Evolutionary conservation across 2,113 vertebrate species (phyloP), one percentile per base, ranked within the genome.

Genomic region (Stegastes partitus): DNA sequence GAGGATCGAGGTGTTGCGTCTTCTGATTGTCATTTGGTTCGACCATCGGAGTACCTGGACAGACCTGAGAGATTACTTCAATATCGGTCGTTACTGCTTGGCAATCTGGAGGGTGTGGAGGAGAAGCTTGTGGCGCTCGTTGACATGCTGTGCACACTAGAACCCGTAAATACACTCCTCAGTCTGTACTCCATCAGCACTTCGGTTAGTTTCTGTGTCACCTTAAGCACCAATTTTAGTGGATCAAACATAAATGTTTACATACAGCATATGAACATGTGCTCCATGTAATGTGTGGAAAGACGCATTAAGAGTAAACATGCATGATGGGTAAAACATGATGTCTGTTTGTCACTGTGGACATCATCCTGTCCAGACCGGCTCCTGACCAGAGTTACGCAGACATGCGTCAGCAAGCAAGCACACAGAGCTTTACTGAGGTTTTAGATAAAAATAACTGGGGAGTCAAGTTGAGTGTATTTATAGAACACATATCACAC

Each of bases 91-190:
- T 16, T 86, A 22, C 44, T 69, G 66, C 47, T 84, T 5, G 82
- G 51, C 63, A 87, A 15, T 74, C 83, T 83, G 72, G 82, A 61
- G 21, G 77, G 21, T 11, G 88, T 45, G 5, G 90, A 79, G 18
- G 89, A 89, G 74, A 88, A 91, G 34, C 50, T 75, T 55, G 90
- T 75, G 42, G 83, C 90, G 67, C 59, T 85, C 79, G 86, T 26
- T 34, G 89, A 69, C 6, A 81, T 62, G 34, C 58, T 89, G 64
- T 28, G 85, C 51, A 85, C 22, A 74, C 68, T 85, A 1, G 91
- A 59, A 25, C 83, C 91, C 94, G n/a, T n/a, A n/a, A n/a, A n/a
- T n/a, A n/a, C n/a, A n/a, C n/a, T n/a, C n/a, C n/a, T n/a, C n/a
- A n/a, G n/a, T n/a, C n/a, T n/a, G n/a, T n/a, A n/a, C n/a, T n/a